phyloP scores from a whole-genome alignment of 2,888 invertebrate genomes.

The Acleris laterana region DNA sequence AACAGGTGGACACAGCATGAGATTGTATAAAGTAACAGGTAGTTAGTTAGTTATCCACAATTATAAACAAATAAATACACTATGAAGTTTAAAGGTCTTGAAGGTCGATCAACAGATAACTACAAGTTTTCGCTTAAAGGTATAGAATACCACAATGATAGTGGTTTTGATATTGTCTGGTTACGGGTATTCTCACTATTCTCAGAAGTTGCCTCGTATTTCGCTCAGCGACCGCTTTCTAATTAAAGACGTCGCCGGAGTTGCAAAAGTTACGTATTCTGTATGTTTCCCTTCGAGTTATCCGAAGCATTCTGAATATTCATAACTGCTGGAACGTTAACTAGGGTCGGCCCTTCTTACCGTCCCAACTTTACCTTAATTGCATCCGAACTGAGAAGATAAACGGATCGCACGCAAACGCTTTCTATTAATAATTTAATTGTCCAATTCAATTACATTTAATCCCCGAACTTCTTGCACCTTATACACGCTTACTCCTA shows the following conservation, averaged over 20 bases:
- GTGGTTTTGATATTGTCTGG: background rate
- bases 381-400: constrained; percentile 36
- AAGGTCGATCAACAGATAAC: too few relatives aligned
- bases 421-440: constrained; percentile 36
- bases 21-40: too few relatives aligned
- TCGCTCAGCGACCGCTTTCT: constrained; percentile 9
- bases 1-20: too few relatives aligned
- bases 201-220: constrained; percentile 9
- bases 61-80: too few relatives aligned
- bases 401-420: constrained; percentile 36
- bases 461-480: constrained; percentile 10
- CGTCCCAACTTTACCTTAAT: constrained; percentile 36
- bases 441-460: constrained; percentile 28
- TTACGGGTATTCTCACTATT: background rate
- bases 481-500: background rate
- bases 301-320: constrained; percentile 47
- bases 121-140: too few relatives aligned
- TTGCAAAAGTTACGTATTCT: constrained; percentile 36
- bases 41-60: too few relatives aligned
- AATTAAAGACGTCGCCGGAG: constrained; percentile 32
- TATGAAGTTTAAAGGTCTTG: too few relatives aligned
- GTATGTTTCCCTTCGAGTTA: constrained; percentile 34
- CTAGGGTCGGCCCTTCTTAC: constrained; percentile 41
- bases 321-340: constrained; percentile 52
- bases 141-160: too few relatives aligned